Base-by-base conservation (phyloP, 1,140 invertebrate genomes). In the Leptinotarsa defecta region DNA sequence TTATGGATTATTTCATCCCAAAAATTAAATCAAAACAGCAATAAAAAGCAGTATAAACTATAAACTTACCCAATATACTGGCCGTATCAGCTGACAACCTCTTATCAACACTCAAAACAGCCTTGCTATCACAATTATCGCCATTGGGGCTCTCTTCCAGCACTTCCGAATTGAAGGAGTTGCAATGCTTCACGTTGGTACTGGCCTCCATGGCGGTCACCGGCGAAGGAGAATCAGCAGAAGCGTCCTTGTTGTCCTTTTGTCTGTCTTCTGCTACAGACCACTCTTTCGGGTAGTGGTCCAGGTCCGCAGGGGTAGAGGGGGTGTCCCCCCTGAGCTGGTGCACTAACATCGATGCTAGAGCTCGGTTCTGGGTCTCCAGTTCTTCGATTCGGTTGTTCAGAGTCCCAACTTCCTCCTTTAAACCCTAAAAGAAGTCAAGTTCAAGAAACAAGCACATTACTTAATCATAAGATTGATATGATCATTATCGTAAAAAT, bases 331-430 rank as follows among this genome's bases (percentile, higher is more conserved):
- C 87, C 20, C 88, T 87, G 34, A 92, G 85, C 77, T 92, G 90
- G 65, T 92, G 90, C 62, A 92, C 88, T 49, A 93, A 85, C 68
- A 93, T 84, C 2, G 90, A 88, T 52, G 90, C 91, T 57, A 93
- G 82, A 11, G 91, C 88, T 57, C 89, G 85, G 84, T 93, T 93
- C 80, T 92, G 91, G 13, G 89, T 87, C 83, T 92, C 92, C 27
- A 93, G 86, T 79, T 93, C 91, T 76, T 91, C 88, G 48, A 92
- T 90, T 68, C 89, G 88, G 76, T 87, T 87, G 72, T 91, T 89
- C 22, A 92, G 85, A 5, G 88, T 87, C 27, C 87, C 88, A 78
- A 93, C 88, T 85, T 93, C 91, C 83, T 92, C 92, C 64, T 90
- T 88, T 13, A 92, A 86, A 77, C 89, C 90, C 91, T 92, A 84